Conservation (phyloP, 2,888 invertebrate genomes). For the Crocallis elinguaria region DNA sequence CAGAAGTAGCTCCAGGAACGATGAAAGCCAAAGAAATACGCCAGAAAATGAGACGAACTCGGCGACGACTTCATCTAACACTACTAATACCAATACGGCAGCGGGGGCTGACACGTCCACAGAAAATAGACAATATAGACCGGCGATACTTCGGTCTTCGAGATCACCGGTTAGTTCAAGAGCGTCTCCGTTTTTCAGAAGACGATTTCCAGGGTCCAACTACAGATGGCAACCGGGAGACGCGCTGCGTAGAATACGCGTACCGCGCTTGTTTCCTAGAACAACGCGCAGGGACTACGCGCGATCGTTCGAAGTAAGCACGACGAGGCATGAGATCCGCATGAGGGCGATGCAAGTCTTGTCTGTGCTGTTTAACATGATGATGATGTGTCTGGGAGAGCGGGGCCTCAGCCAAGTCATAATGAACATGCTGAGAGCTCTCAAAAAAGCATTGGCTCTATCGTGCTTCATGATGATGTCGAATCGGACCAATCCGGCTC, state of each 20-base stretch:
- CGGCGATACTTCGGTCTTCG: slow-evolving; percentile 3
- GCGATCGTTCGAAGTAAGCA: slow-evolving; percentile 70
- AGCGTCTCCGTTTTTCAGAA: slow-evolving; percentile 53
- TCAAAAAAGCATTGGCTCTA: slow-evolving; percentile 76
- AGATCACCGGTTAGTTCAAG: slow-evolving; percentile 8
- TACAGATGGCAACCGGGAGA: slow-evolving; percentile 69
- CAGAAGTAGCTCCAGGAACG: slow-evolving; percentile 4
- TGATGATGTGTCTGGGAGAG: slow-evolving; percentile 82
- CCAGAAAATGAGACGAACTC: not conserved
- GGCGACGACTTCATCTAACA: not conserved
- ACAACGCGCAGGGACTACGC: slow-evolving; percentile 64
- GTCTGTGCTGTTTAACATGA: slow-evolving; percentile 81
- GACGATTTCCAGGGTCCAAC: slow-evolving; percentile 57
- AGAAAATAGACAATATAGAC: not conserved
- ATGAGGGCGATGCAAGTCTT: slow-evolving; percentile 80
- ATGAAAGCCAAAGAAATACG: slow-evolving; percentile 6
- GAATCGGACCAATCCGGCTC: slow-evolving; percentile 56
- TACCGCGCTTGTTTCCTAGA: slow-evolving; percentile 58
- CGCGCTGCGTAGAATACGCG: slow-evolving; percentile 61
- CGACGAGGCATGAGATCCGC: slow-evolving; percentile 77
- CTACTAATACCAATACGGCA: not conserved
- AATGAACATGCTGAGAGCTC: slow-evolving; percentile 72
- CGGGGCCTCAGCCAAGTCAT: slow-evolving; percentile 75
- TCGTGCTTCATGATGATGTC: slow-evolving; percentile 79
- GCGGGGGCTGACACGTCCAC: not conserved